These are phyloP conservation scores for Epinotia brunnichana DNA, from an alignment of 2,888 invertebrate species.

Conservation along the genomic window DNA sequence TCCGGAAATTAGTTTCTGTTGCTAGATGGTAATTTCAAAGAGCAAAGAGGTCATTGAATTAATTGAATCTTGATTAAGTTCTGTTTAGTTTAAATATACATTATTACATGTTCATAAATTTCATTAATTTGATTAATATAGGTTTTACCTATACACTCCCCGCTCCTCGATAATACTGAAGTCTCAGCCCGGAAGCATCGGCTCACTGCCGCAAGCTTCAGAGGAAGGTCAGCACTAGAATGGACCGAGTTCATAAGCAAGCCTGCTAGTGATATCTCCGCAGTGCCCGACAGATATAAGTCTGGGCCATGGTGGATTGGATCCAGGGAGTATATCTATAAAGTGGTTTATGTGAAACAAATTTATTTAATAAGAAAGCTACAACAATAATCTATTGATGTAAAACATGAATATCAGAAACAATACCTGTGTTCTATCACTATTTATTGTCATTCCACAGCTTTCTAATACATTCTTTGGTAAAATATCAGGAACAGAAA, in stretches of 20 bases:
- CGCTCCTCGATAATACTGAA: slow-evolving; percentile 90
- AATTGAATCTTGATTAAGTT: too few species aligned
- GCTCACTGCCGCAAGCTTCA: slow-evolving; percentile 92
- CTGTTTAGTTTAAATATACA: too few species aligned
- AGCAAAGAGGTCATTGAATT: too few species aligned
- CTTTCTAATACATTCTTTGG: slow-evolving; percentile 89
- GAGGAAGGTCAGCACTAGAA: slow-evolving; percentile 84
- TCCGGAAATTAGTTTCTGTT: too few species aligned
- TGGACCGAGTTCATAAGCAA: slow-evolving; percentile 85
- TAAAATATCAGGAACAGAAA: slow-evolving; percentile 96
- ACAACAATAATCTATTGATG: not conserved
- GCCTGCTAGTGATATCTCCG: slow-evolving; percentile 96
- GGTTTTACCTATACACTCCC: slow-evolving; percentile 91
- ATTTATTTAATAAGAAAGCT: not conserved
- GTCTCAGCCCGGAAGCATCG: slow-evolving; percentile 97
- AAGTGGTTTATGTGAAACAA: slow-evolving; percentile 29
- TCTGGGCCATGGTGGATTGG: slow-evolving; percentile 83
- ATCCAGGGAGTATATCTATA: slow-evolving; percentile 81
- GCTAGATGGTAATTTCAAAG: too few species aligned
- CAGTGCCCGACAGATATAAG: slow-evolving; percentile 95
- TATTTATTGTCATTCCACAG: slow-evolving; percentile 93
- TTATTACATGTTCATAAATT: too few species aligned
- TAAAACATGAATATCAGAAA: not conserved
- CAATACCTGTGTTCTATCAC: slow-evolving; percentile 88
- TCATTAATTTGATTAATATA: too few species aligned